These are phyloP conservation scores for Griposia aprilina DNA, from an alignment of 2,888 invertebrate species.

Conservation along the genomic window DNA sequence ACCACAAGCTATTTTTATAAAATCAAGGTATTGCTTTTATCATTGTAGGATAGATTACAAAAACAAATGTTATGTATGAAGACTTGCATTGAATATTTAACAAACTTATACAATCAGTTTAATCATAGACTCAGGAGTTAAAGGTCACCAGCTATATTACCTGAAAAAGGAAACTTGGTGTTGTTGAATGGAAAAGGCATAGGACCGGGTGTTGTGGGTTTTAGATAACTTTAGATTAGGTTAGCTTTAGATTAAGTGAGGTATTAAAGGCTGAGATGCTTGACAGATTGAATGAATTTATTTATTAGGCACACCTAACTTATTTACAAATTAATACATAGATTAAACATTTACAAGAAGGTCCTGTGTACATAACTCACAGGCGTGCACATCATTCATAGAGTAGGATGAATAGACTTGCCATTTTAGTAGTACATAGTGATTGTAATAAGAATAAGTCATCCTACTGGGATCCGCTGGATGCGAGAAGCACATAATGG, in stretches of 20 bases:
- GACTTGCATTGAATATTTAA: conserved; percentile 2
- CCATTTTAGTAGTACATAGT: background rate
- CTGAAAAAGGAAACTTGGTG: background rate
- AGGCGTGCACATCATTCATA: background rate
- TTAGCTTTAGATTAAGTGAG: too few relatives aligned
- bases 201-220: background rate
- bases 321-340: background rate
- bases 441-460: background rate
- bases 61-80: conserved; percentile 14
- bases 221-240: too few relatives aligned
- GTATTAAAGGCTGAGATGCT: background rate
- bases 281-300: background rate
- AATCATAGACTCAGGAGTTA: background rate
- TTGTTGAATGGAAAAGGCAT: background rate
- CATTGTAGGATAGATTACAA: conserved; percentile 24
- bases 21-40: conserved; percentile 14
- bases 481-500: background rate
- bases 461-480: background rate
- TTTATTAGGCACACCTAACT: background rate
- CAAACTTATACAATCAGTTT: background rate
- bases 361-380: background rate
- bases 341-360: background rate
- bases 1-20: conserved; percentile 43
- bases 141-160: background rate
- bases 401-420: background rate